Conservation (phyloP, 2,888 invertebrate species). For the Siphlonurus alternatus region DNA sequence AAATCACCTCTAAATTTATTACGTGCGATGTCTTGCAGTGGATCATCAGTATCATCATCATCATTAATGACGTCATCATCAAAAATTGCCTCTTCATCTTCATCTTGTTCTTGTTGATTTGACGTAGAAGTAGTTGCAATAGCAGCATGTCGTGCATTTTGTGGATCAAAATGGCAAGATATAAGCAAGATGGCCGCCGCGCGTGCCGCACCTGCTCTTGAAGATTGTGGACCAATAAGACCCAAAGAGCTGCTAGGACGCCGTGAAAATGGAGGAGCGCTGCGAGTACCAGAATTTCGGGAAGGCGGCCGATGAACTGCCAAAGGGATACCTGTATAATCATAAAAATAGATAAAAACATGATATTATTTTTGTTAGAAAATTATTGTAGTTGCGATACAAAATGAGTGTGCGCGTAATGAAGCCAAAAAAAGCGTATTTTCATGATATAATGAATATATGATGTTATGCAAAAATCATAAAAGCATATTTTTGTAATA, state of each 20-base stretch:
- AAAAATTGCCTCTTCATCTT: neutral
- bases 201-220: slow-evolving; percentile 85
- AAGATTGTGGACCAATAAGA: slow-evolving; percentile 20
- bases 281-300: slow-evolving; percentile 36
- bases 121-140: neutral
- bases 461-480: too few relatives aligned
- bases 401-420: too few relatives aligned
- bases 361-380: too few relatives aligned
- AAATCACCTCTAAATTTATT: slow-evolving; percentile 6
- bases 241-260: slow-evolving; percentile 30
- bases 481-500: too few relatives aligned
- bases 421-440: too few relatives aligned
- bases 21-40: neutral
- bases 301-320: slow-evolving; percentile 42
- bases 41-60: neutral
- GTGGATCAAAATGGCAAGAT: slow-evolving; percentile 54
- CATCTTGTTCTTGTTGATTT: neutral
- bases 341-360: too few relatives aligned
- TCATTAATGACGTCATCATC: neutral
- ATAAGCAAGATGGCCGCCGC: slow-evolving; percentile 89
- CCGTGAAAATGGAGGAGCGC: slow-evolving; percentile 34
- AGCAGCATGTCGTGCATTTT: slow-evolving; percentile 5
- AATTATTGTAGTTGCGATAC: too few relatives aligned
- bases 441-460: too few relatives aligned
- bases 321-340: slow-evolving; percentile 35